Base-by-base conservation (phyloP, 2,888 invertebrate genomes). In the Hypena proboscidalis region DNA sequence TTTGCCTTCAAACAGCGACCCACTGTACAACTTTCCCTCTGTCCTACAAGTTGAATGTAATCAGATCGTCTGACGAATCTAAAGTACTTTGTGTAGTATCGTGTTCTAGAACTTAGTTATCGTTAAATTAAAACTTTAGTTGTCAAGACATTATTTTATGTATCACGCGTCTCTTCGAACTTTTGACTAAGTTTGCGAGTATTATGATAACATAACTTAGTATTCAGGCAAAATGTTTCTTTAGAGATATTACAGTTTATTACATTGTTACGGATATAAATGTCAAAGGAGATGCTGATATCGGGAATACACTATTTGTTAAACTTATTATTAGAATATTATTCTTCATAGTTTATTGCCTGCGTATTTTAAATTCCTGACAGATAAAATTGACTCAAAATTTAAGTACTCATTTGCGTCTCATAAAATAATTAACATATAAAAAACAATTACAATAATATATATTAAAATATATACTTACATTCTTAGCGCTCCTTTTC, bases 401-500 rank as follows among this genome's bases (percentile, higher is more conserved):
- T n/a, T n/a, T n/a, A n/a, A n/a, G n/a, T n/a, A n/a, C n/a, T n/a
- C n/a, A n/a, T n/a, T n/a, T n/a, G n/a, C n/a, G n/a, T n/a, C n/a
- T n/a, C n/a, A n/a, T n/a, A n/a, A n/a, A n/a, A n/a, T n/a, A n/a
- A n/a, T n/a, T n/a, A n/a, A n/a, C n/a, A n/a, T n/a, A n/a, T n/a
- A n/a, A n/a, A n/a, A n/a, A n/a, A n/a, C n/a, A n/a, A n/a, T n/a
- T n/a, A n/a, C n/a, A n/a, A 5, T 23, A 23, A 9, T 4, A 31
- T 8, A 5, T 15, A 14, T 26, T 0, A 26, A 27, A 13, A 0
- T 0, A n/a, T n/a, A n/a, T 8, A 93, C 96, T 95, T 83, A 97
- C 97, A 73, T 93, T 95, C 82, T 95, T 95, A 31, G 94, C 93
- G 60, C 93, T 91, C 74, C 94, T 93, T 84, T 94, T 95, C 57